Evolutionary conservation across 2,113 vertebrate genomes (phyloP), one percentile per base, ranked within the genome.

Genomic region (Leucoraja erinaceus): DNA sequence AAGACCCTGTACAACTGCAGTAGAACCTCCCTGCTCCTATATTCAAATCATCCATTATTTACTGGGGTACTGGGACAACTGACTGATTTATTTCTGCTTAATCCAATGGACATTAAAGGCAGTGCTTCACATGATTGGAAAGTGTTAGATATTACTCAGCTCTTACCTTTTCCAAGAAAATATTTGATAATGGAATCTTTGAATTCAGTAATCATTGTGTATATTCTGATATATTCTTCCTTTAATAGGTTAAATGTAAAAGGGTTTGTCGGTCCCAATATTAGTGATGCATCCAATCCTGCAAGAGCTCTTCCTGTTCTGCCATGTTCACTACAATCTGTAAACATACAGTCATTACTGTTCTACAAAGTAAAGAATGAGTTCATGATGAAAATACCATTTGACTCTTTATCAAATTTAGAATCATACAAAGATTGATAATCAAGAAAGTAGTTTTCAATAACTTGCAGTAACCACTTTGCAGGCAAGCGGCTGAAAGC

Each of bases 181-280:
- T 54, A 31, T 28, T 86, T 86, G 63, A 83, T 54, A n/a, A 93
- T 72, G 77, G 78, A 81, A 74, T 93, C 68, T 86, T 86, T 86
- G 28, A 93, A 59, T 11, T 93, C 38, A 31, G 61, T 18, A 59
- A 93, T 5, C 28, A 72, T 83, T 6, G 59, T 14, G 14, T 86
- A 68, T 22, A 93, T 28, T 70, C 86, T 79, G 68, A 72, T 54
- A 14, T 72, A 86, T 68, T 70, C 61, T 47, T 33, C 16, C 22
- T 47, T 59, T 12, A 90, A 56, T 63, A 56, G 86, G 16, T 90
- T 12, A 63, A 31, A 59, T 38, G 54, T 90, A 28, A 72, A 72
- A 72, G 4, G 14, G 4, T 72, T 72, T 72, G 70, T 66, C 86
- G 63, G 79, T 86, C n/a, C 56, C 79, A 70, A 70, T 84, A 33